Conservation (phyloP, 2,797 vertebrate species). For the Siniperca scherzeri region DNA sequence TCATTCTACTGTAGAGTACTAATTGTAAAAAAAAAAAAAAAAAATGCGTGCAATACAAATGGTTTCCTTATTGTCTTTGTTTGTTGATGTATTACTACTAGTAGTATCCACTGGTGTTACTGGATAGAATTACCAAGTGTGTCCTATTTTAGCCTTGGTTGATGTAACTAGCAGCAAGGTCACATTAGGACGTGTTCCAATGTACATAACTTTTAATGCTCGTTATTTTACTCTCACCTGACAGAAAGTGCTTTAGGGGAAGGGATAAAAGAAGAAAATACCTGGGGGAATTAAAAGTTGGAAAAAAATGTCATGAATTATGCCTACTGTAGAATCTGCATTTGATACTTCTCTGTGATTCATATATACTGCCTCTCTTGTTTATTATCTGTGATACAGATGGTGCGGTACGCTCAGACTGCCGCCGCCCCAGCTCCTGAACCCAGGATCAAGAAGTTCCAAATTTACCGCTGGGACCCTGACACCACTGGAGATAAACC, state of each 20-base stretch:
- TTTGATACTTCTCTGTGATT: background rate
- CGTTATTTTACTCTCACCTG: background rate
- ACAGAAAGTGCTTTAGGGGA: background rate
- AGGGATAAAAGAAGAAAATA: background rate
- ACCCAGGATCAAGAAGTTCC: slow-evolving; percentile 91
- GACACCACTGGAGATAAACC: slow-evolving; percentile 93
- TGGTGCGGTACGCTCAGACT: slow-evolving; percentile 81
- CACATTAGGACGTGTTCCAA: background rate
- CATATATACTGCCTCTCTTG: background rate
- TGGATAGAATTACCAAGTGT: slow-evolving; percentile 27
- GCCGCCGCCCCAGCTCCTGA: slow-evolving; percentile 77
- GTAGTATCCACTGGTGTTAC: background rate
- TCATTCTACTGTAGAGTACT: background rate
- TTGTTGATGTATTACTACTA: background rate
- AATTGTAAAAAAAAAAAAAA: background rate
- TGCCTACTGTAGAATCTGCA: background rate
- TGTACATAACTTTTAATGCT: background rate
- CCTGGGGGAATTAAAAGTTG: background rate
- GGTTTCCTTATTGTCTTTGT: background rate
- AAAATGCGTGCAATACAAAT: background rate
- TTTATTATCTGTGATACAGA: slow-evolving; percentile 58
- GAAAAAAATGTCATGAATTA: background rate
- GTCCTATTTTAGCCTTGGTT: slow-evolving; percentile 4
- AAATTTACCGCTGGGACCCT: slow-evolving; percentile 95
- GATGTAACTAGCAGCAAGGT: background rate